Conservation (phyloP, 92 coral and sea anemone genomes). For the Porites cylindrica region DNA sequence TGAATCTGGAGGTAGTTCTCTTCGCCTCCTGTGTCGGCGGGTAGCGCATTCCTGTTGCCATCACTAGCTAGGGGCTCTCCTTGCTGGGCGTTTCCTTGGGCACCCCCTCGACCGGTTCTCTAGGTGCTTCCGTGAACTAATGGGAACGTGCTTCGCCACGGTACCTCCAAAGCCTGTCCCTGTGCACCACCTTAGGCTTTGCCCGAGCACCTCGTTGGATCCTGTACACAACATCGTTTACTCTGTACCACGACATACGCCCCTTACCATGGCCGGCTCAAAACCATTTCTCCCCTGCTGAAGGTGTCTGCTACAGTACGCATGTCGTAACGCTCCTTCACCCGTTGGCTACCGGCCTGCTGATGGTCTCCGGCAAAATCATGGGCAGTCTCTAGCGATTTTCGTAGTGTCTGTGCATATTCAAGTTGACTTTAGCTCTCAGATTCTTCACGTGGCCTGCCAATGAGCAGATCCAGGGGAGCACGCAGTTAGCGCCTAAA, state of each 20-base stretch:
- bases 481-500: slow-evolving; percentile 3
- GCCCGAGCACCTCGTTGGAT: neutral
- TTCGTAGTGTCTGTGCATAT: neutral
- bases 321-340: slow-evolving; percentile 44
- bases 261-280: slow-evolving; percentile 55
- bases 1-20: neutral
- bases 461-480: neutral
- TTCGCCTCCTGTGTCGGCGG: neutral
- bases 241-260: slow-evolving; percentile 22
- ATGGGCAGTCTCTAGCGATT: slow-evolving; percentile 32
- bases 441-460: neutral
- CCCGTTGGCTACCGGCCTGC: slow-evolving; percentile 15
- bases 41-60: neutral
- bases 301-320: neutral
- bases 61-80: neutral
- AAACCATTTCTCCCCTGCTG: slow-evolving; percentile 20
- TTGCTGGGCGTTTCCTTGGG: neutral
- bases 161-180: slow-evolving; percentile 30
- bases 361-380: slow-evolving; percentile 43
- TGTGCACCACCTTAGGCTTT: slow-evolving; percentile 41
- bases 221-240: neutral
- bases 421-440: neutral
- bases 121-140: neutral
- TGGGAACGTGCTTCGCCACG: neutral
- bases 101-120: neutral